A percentile compares a stretch with the other conserved stretches of the same genome.
phyloP scores from a whole-genome alignment of 2,888 invertebrate genomes.

The Oscheius sp. region DNA sequence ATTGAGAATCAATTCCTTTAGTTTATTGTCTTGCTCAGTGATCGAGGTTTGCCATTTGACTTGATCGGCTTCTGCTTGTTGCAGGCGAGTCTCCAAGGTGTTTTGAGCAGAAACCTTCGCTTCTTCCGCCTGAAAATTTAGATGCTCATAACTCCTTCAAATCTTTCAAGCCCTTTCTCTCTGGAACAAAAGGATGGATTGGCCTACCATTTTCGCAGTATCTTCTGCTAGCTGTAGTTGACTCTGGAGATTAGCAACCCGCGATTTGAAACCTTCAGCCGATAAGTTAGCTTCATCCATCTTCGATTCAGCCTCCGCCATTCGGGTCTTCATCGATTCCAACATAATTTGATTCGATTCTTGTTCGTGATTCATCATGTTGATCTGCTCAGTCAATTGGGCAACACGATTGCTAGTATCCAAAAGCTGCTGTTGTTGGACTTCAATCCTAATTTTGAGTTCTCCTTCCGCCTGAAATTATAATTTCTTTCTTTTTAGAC shows the following conservation, averaged over 20 bases:
- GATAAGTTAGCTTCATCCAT: not conserved
- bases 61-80: constrained; percentile 27
- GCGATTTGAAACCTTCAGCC: not conserved
- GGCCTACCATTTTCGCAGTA: not conserved
- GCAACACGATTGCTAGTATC: not conserved
- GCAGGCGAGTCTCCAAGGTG: constrained; percentile 25
- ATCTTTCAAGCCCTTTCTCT: no score
- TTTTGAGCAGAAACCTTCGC: constrained; percentile 29
- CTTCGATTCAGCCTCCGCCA: not conserved
- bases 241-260: not conserved
- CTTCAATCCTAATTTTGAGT: constrained; percentile 6
- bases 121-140: constrained; percentile 31
- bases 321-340: not conserved
- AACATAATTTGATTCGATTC: not conserved
- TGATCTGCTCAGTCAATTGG: constrained; percentile 24
- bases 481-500: not conserved
- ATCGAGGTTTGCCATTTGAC: constrained; percentile 18
- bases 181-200: no score
- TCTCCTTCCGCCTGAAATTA: not conserved
- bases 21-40: constrained; percentile 33
- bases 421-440: not conserved
- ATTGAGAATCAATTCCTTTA: constrained; percentile 32
- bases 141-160: no score
- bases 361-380: not conserved
- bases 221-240: not conserved